Base-by-base conservation (phyloP, 2,113 vertebrate species). In the Chrysemys picta region DNA sequence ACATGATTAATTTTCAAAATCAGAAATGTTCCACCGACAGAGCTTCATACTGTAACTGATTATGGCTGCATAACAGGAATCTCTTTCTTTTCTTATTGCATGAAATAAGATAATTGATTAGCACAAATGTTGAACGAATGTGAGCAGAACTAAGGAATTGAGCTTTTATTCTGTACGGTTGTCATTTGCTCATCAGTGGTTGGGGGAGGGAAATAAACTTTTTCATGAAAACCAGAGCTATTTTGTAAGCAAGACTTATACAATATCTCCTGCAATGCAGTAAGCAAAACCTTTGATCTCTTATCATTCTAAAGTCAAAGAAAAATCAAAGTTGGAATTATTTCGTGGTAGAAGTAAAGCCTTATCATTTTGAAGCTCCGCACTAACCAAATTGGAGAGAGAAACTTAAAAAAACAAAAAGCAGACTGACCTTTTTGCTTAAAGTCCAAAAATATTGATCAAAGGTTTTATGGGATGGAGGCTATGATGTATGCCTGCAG, bases 171-270 rank as follows among this genome's bases (percentile, higher is more conserved):
- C 93, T 96, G 78, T 96, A 75, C 29, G 69, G 87, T 96, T 97
- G 96, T 95, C 93, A 54, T 87, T 84, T 95, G 85, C 88, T 96
- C 90, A 76, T 93, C 94, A 65, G 6, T 83, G 89, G 89, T 79
- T 90, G 89, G 80, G 87, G 94, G 89, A 95, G 92, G 87, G 95
- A 96, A 96, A 94, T 88, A 96, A 94, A 95, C 86, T 91, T 11
- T 76, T 95, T 97, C 95, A 95, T 97, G 95, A 94, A 97, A 97
- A 94, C 69, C n/a, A 94, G 79, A 96, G 91, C 88, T 95, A 82
- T 95, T 85, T 93, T 95, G 79, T 94, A 93, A 91, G 90, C 88
- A 94, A 89, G 80, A 94, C 92, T 90, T 94, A 91, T 96, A 83
- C 86, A 92, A 76, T 95, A 95, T 90, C 91, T 89, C 29, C 89